Conservation (phyloP, 2,113 vertebrate genomes). For the Petrocephalus zakoni region DNA sequence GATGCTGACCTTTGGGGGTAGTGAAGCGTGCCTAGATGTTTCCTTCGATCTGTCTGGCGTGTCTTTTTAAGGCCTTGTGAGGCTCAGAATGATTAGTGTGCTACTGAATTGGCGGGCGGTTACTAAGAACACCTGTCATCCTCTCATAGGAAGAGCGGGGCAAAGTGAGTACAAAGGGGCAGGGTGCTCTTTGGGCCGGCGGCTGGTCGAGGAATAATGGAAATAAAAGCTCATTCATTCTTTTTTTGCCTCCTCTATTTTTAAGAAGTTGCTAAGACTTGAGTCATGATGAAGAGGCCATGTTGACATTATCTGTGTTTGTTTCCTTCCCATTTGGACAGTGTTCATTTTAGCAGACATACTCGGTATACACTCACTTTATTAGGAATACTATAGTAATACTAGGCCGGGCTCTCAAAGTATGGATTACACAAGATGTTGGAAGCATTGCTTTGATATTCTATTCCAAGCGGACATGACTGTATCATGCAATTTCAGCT, state of each 20-base stretch:
- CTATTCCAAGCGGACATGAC: not conserved
- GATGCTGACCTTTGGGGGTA: conserved; percentile 12
- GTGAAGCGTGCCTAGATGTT: not conserved
- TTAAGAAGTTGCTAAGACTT: not conserved
- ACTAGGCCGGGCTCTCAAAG: too few species aligned
- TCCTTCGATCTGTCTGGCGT: not conserved
- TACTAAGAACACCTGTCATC: not conserved
- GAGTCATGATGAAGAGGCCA: not conserved
- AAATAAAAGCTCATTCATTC: not conserved
- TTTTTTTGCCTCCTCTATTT: not conserved
- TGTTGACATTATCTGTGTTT: not conserved
- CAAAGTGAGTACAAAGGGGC: not conserved
- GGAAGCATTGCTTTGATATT: not conserved
- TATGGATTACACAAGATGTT: too few species aligned
- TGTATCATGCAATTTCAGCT: not conserved
- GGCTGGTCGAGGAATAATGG: not conserved
- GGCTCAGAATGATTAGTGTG: conserved; percentile 10
- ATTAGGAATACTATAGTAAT: too few species aligned
- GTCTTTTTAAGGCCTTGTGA: not conserved
- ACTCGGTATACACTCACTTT: too few species aligned
- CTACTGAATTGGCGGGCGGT: not conserved
- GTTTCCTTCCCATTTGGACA: too few species aligned
- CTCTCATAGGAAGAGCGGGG: not conserved
- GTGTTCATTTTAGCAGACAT: too few species aligned
- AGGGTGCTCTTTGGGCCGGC: not conserved